Conservation (phyloP, 2,888 invertebrate species). For the Sepiola atlantica region DNA sequence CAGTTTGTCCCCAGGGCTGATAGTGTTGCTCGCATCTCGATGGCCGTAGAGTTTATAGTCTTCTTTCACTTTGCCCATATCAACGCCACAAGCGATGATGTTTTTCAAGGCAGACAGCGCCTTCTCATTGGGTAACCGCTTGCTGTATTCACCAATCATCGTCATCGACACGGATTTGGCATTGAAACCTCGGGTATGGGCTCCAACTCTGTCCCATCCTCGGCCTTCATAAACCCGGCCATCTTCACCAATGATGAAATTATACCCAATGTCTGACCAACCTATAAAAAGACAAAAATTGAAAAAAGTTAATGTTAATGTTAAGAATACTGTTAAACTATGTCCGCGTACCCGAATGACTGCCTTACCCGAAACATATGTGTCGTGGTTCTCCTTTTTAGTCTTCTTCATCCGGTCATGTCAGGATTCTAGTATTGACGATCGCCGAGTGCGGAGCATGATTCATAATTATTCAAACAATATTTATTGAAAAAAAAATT, state of each 20-base stretch:
- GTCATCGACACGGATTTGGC: slow-evolving; percentile 66
- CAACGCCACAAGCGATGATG: slow-evolving; percentile 64
- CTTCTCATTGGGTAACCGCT: slow-evolving; percentile 59
- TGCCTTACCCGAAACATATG: no score
- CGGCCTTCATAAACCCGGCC: slow-evolving; percentile 84
- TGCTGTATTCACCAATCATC: slow-evolving; percentile 67
- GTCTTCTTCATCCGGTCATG: no score
- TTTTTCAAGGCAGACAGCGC: slow-evolving; percentile 62
- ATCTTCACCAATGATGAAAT: slow-evolving; percentile 87
- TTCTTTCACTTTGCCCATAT: slow-evolving; percentile 58
- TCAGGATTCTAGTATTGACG: no score
- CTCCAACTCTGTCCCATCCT: slow-evolving; percentile 84
- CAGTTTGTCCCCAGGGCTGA: slow-evolving; percentile 64
- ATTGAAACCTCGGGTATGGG: slow-evolving; percentile 82
- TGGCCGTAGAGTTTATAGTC: slow-evolving; percentile 67
- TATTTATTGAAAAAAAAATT: no score
- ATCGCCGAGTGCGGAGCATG: no score
- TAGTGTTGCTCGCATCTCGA: slow-evolving; percentile 59
- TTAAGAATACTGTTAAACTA: background rate
- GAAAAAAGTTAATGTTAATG: background rate
- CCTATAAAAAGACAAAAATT: slow-evolving; percentile 50
- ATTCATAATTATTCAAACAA: no score
- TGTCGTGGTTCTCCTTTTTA: no score
- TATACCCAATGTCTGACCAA: slow-evolving; percentile 74
- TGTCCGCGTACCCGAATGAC: slow-evolving; percentile 73